Percentiles rank a stretch among this genome's conserved stretches.
phyloP scores from a whole-genome alignment of 64 coral and sea anemone genomes.

The Platygyra sinensis region DNA sequence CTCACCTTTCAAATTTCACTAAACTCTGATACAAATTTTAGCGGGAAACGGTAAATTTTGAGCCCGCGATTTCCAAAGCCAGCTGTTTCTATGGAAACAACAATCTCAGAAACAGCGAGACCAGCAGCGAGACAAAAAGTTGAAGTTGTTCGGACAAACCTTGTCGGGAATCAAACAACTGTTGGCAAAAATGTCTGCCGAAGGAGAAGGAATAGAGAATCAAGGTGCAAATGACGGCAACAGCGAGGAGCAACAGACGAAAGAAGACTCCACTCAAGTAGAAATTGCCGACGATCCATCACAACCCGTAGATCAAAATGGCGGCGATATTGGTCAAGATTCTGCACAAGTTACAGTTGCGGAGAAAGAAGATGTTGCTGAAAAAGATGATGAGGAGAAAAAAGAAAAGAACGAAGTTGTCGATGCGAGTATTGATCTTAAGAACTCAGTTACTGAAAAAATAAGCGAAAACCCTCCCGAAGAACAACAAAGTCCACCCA shows the following conservation, averaged over 20 bases:
- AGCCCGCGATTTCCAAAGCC: background rate
- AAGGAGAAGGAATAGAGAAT: background rate
- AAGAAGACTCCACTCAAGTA: background rate
- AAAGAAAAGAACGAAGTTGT: background rate
- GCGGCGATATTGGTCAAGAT: conserved; percentile 22
- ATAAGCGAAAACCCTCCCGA: conserved; percentile 20
- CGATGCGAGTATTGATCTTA: background rate
- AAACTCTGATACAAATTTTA: background rate
- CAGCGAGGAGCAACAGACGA: background rate
- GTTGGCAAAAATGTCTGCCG: background rate
- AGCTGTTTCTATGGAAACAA: conserved; percentile 50
- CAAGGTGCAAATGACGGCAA: conserved; percentile 1
- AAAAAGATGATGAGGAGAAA: conserved; percentile 12
- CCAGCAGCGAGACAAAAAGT: background rate
- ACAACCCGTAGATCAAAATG: background rate
- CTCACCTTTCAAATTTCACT: no score
- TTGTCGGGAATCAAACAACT: background rate
- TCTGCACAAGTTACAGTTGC: background rate
- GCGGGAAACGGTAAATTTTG: background rate
- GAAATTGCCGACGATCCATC: background rate
- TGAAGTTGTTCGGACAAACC: background rate
- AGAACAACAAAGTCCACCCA: background rate
- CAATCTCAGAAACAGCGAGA: background rate
- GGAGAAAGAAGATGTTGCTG: conserved; percentile 21
- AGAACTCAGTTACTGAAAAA: background rate